phyloP scores from a whole-genome alignment of 2,113 vertebrate genomes.

The Eudorcas thomsonii region DNA sequence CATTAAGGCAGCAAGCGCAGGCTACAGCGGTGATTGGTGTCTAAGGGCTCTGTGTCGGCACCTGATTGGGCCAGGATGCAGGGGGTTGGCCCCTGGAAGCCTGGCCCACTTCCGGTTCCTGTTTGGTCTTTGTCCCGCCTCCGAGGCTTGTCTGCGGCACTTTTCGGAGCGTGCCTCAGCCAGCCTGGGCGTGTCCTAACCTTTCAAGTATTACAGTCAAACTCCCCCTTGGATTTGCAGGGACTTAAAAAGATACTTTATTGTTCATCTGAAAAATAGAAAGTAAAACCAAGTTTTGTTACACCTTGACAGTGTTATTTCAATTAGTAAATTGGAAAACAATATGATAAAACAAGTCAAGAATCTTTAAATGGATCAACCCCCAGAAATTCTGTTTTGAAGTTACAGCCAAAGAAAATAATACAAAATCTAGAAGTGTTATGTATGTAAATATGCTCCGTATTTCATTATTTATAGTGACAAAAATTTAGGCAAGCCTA shows the following conservation, averaged over 20 bases:
- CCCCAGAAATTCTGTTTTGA: neutral
- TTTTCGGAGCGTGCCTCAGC: too few species aligned
- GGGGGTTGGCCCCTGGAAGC: too few species aligned
- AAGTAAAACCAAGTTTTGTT: neutral
- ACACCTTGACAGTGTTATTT: neutral
- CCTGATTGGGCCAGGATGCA: too few species aligned
- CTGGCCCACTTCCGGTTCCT: too few species aligned
- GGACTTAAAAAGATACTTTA: neutral
- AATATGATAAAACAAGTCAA: neutral
- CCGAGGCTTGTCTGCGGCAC: too few species aligned
- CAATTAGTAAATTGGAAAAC: constrained; percentile 29
- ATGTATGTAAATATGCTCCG: neutral
- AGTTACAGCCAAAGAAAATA: neutral
- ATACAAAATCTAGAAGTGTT: neutral
- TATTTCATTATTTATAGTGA: constrained; percentile 4
- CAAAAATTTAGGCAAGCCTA: neutral
- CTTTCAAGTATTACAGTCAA: neutral
- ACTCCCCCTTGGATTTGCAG: neutral
- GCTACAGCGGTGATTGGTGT: too few species aligned
- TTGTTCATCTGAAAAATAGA: constrained; percentile 11
- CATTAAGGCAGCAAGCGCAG: too few species aligned
- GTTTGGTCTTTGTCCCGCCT: too few species aligned
- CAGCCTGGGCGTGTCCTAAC: too few species aligned
- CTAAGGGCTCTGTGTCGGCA: too few species aligned
- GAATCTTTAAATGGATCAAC: neutral